These are phyloP conservation scores for Apis laboriosa DNA, from an alignment of 1,140 invertebrate genomes.

Conservation along the genomic window DNA sequence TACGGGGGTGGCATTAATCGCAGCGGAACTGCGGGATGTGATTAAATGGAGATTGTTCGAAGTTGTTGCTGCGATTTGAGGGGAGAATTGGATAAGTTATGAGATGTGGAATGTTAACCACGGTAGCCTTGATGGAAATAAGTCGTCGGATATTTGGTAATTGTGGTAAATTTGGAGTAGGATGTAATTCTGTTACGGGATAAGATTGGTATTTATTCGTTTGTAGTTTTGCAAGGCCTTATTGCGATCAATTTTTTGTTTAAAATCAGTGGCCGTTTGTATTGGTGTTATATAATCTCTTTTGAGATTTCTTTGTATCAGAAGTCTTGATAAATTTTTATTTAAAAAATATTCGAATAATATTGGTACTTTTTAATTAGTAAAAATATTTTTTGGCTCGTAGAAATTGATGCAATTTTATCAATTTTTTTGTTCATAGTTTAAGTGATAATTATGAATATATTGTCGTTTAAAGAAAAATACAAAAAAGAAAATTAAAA, in stretches of 20 bases:
- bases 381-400: too few species aligned
- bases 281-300: too few species aligned
- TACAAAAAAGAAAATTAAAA: too few species aligned
- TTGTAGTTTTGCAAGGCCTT: background rate
- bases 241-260: background rate
- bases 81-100: background rate
- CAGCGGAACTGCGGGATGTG: background rate
- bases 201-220: background rate
- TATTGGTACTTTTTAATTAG: too few species aligned
- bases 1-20: conserved; percentile 57
- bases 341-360: too few species aligned
- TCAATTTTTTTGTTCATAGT: too few species aligned
- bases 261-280: too few species aligned
- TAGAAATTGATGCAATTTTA: too few species aligned
- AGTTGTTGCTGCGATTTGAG: conserved; percentile 1
- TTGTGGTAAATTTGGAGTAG: background rate
- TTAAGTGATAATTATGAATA: too few species aligned
- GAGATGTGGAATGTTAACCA: conserved; percentile 4
- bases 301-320: too few species aligned
- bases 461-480: too few species aligned
- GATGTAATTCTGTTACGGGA: background rate
- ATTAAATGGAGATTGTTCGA: conserved; percentile 29
- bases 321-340: too few species aligned
- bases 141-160: background rate
- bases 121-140: background rate